A percentile compares a stretch with the other conserved stretches of the same genome.
phyloP scores from a whole-genome alignment of 2,797 vertebrate genomes.

The Poecilia velifera region DNA sequence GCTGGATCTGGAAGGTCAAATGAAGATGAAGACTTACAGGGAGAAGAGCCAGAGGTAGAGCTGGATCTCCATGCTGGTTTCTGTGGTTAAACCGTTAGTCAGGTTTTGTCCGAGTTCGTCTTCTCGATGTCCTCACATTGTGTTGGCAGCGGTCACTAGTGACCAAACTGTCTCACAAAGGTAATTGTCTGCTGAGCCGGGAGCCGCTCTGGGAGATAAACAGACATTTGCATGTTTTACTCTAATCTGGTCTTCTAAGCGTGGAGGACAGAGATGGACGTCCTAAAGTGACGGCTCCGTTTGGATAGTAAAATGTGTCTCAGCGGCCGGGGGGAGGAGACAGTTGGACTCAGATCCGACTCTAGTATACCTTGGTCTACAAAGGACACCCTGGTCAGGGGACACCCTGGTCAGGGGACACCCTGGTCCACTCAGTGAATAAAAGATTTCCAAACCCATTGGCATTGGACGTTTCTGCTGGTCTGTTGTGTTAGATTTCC shows the following conservation, averaged over 20 bases:
- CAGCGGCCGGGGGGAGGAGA: not conserved
- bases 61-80: constrained; percentile 45
- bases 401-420: too few relatives aligned
- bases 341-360: not conserved
- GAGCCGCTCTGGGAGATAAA: constrained; percentile 24
- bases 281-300: not conserved
- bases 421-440: too few relatives aligned
- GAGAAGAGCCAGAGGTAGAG: constrained; percentile 48
- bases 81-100: not conserved
- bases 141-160: not conserved
- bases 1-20: not conserved
- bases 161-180: not conserved
- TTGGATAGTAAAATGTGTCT: constrained; percentile 3
- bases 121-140: constrained; percentile 2
- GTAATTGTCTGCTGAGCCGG: not conserved
- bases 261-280: not conserved
- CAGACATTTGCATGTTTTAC: constrained; percentile 57
- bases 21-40: constrained; percentile 54
- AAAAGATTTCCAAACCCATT: not conserved
- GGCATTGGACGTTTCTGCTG: not conserved
- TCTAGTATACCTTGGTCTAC: not conserved
- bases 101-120: not conserved
- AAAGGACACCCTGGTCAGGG: too few relatives aligned
- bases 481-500: not conserved
- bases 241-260: constrained; percentile 43